Evolutionary conservation across 2,797 vertebrate species (phyloP), one percentile per base, ranked within the genome.

Genomic region (Gephyroberyx darwinii): DNA sequence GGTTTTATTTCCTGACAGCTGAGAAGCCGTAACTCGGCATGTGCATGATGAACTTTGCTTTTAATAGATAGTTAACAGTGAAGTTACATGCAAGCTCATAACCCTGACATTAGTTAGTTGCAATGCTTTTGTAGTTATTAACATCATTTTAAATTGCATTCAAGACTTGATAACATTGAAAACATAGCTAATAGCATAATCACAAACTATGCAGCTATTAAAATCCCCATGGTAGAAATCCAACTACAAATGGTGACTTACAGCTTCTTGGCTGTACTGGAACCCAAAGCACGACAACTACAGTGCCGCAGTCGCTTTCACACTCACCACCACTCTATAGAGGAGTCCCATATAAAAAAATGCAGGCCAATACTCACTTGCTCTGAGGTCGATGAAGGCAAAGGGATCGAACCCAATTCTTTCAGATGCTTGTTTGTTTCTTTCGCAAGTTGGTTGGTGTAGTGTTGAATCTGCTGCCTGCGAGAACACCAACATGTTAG

Each of bases 341-440:
- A 33, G 16, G 6, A 33, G 37, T 39, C 35, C 16, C 50, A 33
- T 39, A 16, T 30, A 50, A 5, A 51, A 5, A 51, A 2, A 56
- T 39, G 20, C 37, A 47, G 54, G 30, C 14, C 1, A 16, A 39
- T 16, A 86, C 90, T 70, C 65, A 98, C 97, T 92, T 99, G 97
- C 72, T 98, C 96, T 62, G 95, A 95, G 17, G 95, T 88, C 45
- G 95, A 96, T 1, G 88, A 86, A 0, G 96, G 93, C 26, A 95
- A 83, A 2, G 96, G 94, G 43, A 96, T 81, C 5, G 94, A 95
- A 3, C 96, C 96, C 73, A 99, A 7, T 63, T 98, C 96, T 72
- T 99, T 98, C 4, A 99, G 92, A 74, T 96, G 95, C 71, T 96
- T 96, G 83, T 98, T 98, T 71, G 96, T 98, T 87, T 98, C 97